Evolutionary conservation across 2,113 vertebrate species (phyloP).

Genomic region (Anolis carolinensis): DNA sequence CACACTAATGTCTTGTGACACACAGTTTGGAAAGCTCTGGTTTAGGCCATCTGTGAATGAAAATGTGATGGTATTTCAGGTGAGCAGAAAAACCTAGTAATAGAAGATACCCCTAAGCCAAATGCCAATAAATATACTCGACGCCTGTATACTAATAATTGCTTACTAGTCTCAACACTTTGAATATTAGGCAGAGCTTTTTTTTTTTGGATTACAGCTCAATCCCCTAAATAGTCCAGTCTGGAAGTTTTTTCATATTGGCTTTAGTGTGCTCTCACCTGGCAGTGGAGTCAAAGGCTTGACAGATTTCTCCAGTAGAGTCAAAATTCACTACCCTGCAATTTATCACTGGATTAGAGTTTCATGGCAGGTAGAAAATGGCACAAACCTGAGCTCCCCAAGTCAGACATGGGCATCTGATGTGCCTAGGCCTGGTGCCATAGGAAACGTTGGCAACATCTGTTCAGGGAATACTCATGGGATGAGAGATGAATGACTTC

Average conservation of each 20-base stretch:
- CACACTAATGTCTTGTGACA: too few relatives aligned
- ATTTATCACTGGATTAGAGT: background rate
- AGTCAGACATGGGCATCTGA: background rate
- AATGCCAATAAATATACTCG: background rate
- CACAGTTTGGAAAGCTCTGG: too few relatives aligned
- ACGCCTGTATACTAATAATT: background rate
- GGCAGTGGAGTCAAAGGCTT: background rate
- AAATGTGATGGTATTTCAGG: background rate
- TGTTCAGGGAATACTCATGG: constrained; percentile 9
- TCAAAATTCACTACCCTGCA: background rate
- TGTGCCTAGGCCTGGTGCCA: constrained; percentile 4
- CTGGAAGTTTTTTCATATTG: too few relatives aligned
- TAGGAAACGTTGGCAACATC: constrained; percentile 13
- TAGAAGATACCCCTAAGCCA: too few relatives aligned
- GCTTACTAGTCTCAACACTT: too few relatives aligned
- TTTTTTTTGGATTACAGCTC: too few relatives aligned
- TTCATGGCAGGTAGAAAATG: background rate
- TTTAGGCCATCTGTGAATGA: background rate
- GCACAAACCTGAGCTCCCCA: background rate
- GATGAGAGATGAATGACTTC: background rate
- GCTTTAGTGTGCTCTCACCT: background rate
- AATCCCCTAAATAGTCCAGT: too few relatives aligned
- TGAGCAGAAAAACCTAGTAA: background rate
- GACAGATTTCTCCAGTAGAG: background rate
- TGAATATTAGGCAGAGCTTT: too few relatives aligned